Conservation (phyloP, 2,113 vertebrate species). For the Cercocebus atys region DNA sequence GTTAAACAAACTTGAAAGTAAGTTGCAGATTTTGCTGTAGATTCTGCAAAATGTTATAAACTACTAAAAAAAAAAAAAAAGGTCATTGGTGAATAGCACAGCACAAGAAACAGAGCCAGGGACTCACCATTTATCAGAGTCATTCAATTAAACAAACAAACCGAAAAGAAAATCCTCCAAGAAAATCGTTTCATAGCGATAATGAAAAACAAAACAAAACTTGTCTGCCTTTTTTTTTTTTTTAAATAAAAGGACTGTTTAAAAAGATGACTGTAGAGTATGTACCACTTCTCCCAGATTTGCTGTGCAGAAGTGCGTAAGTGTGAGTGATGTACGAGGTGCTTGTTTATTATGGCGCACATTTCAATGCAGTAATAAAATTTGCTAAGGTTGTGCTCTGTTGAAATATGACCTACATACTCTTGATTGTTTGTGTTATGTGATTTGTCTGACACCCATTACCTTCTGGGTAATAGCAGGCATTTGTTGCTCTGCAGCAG, state of each 20-base stretch:
- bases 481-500: conserved; percentile 94
- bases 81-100: neutral
- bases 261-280: conserved; percentile 80
- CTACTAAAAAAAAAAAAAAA: neutral
- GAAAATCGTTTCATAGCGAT: conserved; percentile 75
- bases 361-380: conserved; percentile 93
- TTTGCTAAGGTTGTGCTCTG: conserved; percentile 89
- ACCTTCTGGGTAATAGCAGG: conserved; percentile 94
- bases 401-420: conserved; percentile 91
- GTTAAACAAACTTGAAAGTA: neutral
- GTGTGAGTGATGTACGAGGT: conserved; percentile 90
- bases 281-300: conserved; percentile 83
- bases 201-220: conserved; percentile 76
- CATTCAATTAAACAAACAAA: conserved; percentile 80
- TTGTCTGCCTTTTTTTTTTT: conserved; percentile 62
- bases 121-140: conserved; percentile 68
- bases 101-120: conserved; percentile 44
- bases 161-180: conserved; percentile 73
- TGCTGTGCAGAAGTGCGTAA: conserved; percentile 85
- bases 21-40: conserved; percentile 29
- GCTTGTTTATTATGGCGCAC: conserved; percentile 92
- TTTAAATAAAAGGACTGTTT: conserved; percentile 80
- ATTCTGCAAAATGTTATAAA: neutral
- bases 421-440: conserved; percentile 90
- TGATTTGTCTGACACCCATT: conserved; percentile 94